Evolutionary conservation across 1,140 invertebrate genomes (phyloP).

Genomic region (Limonius californicus): DNA sequence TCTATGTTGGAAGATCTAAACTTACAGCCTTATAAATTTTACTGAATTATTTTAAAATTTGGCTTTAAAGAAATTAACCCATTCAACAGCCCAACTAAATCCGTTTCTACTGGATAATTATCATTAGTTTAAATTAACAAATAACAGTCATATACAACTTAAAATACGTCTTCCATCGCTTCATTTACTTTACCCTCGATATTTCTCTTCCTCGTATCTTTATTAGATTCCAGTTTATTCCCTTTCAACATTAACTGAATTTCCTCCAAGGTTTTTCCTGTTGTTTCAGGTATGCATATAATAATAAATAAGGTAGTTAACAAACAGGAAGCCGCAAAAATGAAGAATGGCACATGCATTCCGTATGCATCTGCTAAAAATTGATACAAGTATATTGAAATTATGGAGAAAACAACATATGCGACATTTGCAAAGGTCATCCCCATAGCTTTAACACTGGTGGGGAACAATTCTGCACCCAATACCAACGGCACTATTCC

Average conservation of each 20-base stretch:
- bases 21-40: too few relatives aligned
- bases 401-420: slow-evolving; percentile 18
- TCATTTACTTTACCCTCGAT: too few relatives aligned
- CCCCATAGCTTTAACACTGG: slow-evolving; percentile 53
- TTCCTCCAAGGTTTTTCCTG: slow-evolving; percentile 64
- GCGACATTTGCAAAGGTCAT: slow-evolving; percentile 29
- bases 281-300: slow-evolving; percentile 68
- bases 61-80: too few relatives aligned
- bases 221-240: too few relatives aligned
- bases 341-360: slow-evolving; percentile 57
- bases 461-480: slow-evolving; percentile 63
- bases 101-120: too few relatives aligned
- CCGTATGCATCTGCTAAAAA: slow-evolving; percentile 49
- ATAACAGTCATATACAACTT: too few relatives aligned
- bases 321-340: slow-evolving; percentile 58
- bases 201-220: too few relatives aligned
- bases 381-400: slow-evolving; percentile 64
- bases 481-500: slow-evolving; percentile 66
- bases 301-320: slow-evolving; percentile 58
- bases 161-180: too few relatives aligned
- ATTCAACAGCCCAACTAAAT: too few relatives aligned
- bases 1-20: too few relatives aligned
- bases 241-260: slow-evolving; percentile 2
- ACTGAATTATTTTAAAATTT: too few relatives aligned
- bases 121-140: too few relatives aligned